Percentiles rank a stretch among this genome's conserved stretches.
phyloP scores from a whole-genome alignment of 2,888 invertebrate species.

The Adelphocoris suturalis region DNA sequence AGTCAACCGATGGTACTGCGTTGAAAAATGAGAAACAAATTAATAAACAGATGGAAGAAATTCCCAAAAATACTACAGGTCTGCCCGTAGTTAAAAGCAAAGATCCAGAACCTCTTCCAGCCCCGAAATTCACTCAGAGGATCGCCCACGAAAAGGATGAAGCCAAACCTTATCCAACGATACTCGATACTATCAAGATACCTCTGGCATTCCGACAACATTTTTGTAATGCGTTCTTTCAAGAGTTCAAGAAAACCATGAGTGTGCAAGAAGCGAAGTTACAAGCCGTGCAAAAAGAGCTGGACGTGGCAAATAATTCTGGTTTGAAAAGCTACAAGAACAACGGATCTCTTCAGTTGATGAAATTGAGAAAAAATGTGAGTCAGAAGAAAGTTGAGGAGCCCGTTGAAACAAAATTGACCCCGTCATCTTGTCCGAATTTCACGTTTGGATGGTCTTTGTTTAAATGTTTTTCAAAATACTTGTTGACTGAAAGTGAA shows the following conservation, averaged over 20 bases:
- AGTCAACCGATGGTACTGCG: not conserved
- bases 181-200: not conserved
- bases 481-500: conserved; percentile 69
- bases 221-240: conserved; percentile 33
- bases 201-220: not conserved
- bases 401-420: not conserved
- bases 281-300: conserved; percentile 13
- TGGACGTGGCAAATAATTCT: conserved; percentile 10
- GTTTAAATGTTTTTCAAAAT: conserved; percentile 72
- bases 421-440: conserved; percentile 39
- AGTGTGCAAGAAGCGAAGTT: conserved; percentile 22
- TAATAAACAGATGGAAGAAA: too few species aligned
- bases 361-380: conserved; percentile 32
- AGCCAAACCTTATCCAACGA: not conserved
- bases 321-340: conserved; percentile 37
- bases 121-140: not conserved
- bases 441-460: conserved; percentile 65
- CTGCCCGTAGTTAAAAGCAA: not conserved
- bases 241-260: conserved; percentile 34
- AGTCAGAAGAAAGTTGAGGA: not conserved
- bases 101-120: conserved; percentile 6
- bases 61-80: not conserved
- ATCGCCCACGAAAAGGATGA: not conserved
- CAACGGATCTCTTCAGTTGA: conserved; percentile 38
- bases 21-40: not conserved